Conservation (phyloP, 2,797 vertebrate species). For the Crenichthys baileyi region DNA sequence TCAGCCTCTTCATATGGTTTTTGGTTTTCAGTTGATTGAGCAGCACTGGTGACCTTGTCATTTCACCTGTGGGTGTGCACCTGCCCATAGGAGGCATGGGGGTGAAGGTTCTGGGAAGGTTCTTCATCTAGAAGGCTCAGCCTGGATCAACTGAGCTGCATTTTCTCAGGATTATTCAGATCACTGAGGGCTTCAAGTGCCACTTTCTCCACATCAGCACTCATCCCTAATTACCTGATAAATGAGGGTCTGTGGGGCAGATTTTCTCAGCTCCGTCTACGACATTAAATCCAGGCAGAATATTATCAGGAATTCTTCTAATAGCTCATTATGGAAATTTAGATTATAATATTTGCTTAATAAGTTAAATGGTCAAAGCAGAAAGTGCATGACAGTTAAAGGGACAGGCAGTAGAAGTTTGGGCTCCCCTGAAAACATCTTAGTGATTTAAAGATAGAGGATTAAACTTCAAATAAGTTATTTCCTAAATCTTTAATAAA, state of each 20-base stretch:
- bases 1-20: too few relatives aligned
- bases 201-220: slow-evolving; percentile 23
- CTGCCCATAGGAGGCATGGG: too few relatives aligned
- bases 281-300: slow-evolving; percentile 1
- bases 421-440: background rate
- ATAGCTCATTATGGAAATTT: slow-evolving; percentile 3
- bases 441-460: background rate
- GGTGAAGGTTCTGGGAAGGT: too few relatives aligned
- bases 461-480: too few relatives aligned
- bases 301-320: slow-evolving; percentile 7
- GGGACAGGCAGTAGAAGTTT: background rate
- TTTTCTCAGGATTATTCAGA: too few relatives aligned
- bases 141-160: too few relatives aligned
- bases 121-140: too few relatives aligned
- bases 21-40: too few relatives aligned
- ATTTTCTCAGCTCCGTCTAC: background rate
- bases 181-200: slow-evolving; percentile 10
- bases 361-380: background rate
- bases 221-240: too few relatives aligned
- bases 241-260: slow-evolving; percentile 19
- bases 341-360: background rate
- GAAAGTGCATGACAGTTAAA: background rate
- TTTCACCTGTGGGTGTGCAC: too few relatives aligned
- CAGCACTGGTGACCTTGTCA: too few relatives aligned
- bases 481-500: too few relatives aligned